Conservation (phyloP, 2,113 vertebrate species). For the Sula dactylatra region DNA sequence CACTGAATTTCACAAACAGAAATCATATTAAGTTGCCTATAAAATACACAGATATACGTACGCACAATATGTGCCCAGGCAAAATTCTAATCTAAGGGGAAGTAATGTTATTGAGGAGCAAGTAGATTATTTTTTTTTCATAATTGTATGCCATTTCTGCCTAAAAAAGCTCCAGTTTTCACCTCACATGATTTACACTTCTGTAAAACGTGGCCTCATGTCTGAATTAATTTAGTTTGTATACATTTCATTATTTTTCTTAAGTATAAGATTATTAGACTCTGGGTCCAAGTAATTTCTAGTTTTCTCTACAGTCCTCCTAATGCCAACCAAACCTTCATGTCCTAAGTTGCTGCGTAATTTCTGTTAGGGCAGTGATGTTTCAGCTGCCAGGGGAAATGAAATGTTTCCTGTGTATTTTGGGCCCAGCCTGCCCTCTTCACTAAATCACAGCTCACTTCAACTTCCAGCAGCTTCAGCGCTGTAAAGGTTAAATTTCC, state of each 20-base stretch:
- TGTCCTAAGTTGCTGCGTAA: not conserved
- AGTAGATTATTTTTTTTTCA: not conserved
- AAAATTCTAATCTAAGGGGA: not conserved
- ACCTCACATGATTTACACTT: not conserved
- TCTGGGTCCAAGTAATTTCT: not conserved
- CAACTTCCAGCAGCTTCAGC: not conserved
- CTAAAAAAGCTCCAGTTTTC: not conserved
- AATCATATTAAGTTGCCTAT: not conserved
- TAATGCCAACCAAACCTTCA: not conserved
- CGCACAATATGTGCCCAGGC: not conserved
- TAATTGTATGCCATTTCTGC: not conserved
- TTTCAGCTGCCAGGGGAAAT: not conserved
- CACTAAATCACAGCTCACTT: not conserved
- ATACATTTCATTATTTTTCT: not conserved
- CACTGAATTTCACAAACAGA: not conserved
- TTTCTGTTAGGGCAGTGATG: not conserved
- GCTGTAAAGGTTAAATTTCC: not conserved
- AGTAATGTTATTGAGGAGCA: not conserved
- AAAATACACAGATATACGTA: not conserved
- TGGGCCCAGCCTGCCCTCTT: not conserved
- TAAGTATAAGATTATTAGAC: not conserved
- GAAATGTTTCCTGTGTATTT: not conserved
- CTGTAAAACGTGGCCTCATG: not conserved
- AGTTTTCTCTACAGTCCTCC: not conserved
- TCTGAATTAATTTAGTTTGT: not conserved